phyloP scores from a whole-genome alignment of 2,888 invertebrate species.

The Epistrophella euchroma region DNA sequence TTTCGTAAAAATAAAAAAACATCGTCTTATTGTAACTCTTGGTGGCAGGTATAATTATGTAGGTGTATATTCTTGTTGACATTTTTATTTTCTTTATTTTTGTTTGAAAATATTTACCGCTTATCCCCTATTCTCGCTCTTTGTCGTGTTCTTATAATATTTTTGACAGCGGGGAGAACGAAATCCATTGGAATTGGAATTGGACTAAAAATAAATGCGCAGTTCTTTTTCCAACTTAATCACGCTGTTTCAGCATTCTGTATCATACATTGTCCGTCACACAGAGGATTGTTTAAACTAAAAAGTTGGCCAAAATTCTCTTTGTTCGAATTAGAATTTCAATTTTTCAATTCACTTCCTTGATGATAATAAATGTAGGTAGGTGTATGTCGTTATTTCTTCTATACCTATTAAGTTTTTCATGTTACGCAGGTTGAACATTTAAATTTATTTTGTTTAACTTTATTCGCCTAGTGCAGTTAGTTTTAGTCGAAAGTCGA shows the following conservation, averaged over 20 bases:
- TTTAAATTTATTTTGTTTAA: too few species aligned
- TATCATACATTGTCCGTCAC: background rate
- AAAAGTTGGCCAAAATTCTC: background rate
- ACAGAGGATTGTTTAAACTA: background rate
- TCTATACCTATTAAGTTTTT: too few species aligned
- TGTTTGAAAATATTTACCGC: constrained; percentile 28
- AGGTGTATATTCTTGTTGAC: constrained; percentile 12
- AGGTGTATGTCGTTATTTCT: too few species aligned
- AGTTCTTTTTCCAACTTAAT: constrained; percentile 55
- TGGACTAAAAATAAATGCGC: constrained; percentile 51
- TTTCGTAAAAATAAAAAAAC: background rate
- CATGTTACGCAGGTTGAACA: too few species aligned
- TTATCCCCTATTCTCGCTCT: constrained; percentile 23
- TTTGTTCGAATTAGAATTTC: background rate
- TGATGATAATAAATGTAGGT: too few species aligned
- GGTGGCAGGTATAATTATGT: background rate
- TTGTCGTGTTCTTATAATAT: constrained; percentile 5
- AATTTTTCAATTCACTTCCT: too few species aligned
- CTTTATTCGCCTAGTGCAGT: too few species aligned
- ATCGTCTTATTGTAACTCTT: background rate
- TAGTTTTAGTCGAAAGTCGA: too few species aligned
- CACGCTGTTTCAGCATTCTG: constrained; percentile 43
- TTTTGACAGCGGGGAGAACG: background rate
- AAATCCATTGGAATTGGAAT: constrained; percentile 45
- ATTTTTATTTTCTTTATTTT: constrained; percentile 23